Evolutionary conservation across 2,888 invertebrate species (phyloP), one percentile per base, ranked within the genome.

Genomic region (Allacma fusca): DNA sequence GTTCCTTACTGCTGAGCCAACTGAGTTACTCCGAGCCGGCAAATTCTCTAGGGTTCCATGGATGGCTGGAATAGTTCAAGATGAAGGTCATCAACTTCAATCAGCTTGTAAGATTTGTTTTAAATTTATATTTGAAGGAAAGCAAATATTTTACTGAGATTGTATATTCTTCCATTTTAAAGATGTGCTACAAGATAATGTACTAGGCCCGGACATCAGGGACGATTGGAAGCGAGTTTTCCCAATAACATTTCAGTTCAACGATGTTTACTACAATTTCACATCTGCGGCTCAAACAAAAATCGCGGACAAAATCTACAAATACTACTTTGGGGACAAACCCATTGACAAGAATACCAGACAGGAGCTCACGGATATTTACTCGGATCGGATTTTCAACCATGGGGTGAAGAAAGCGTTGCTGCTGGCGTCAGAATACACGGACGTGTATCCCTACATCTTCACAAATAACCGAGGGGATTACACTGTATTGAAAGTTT

Each of bases 381-480:
- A 88, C 69, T 86, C 88, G 1, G 90, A 90, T 82, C 85, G 89
- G 59, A 86, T 87, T 0, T 89, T 90, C 81, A 84, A 86, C 64
- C 88, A 88, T 81, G 88, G 88, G 0, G 84, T 86, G 0, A 88
- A 88, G 78, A 87, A 88, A 79, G 80, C 86, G 1, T 85, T 85
- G 1, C 77, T 86, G 50, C 78, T 86, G 1, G 87, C 87, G 76
- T 82, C 86, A 0, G 80, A 81, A n/a, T 79, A 70, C 34, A 43
- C 40, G 77, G 88, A 88, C 0, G 85, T 89, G n/a, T 89, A 87
- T 85, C 81, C 88, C 70, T 89, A 89, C 79, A 87, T 87, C 81
- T 89, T 90, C 79, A 86, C 75, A 23, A n/a, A 69, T n/a, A 24
- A 69, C 7, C 50, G 75, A 44, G 59, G 59, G 21, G 75, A 75